phyloP scores from a whole-genome alignment of 2,888 invertebrate species.

The Drosophila meridionalis region DNA sequence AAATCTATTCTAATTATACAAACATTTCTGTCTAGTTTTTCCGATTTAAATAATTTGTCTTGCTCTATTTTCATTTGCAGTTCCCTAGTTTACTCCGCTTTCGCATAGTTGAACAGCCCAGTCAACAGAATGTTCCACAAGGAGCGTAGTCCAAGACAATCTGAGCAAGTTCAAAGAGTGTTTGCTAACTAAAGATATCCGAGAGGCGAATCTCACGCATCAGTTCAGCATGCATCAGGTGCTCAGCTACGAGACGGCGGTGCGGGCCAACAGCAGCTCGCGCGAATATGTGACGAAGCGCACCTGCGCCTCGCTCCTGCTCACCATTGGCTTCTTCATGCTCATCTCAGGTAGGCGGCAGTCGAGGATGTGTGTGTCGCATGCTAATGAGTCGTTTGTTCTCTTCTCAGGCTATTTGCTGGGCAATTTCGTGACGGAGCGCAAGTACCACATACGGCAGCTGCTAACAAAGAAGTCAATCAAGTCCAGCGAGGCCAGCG shows the following conservation, averaged over 20 bases:
- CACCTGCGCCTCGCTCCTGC: slow-evolving; percentile 83
- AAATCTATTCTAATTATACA: slow-evolving; percentile 1
- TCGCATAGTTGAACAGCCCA: not conserved
- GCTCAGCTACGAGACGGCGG: slow-evolving; percentile 85
- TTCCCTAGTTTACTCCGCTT: not conserved
- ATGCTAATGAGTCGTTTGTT: slow-evolving; percentile 64
- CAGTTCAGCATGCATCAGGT: slow-evolving; percentile 83
- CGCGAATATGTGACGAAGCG: slow-evolving; percentile 84
- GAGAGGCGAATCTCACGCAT: not conserved
- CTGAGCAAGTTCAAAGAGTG: slow-evolving; percentile 3
- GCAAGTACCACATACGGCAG: slow-evolving; percentile 82
- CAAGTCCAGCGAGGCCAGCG: slow-evolving; percentile 40
- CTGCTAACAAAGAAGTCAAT: slow-evolving; percentile 73
- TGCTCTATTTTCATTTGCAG: not conserved
- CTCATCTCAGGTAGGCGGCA: slow-evolving; percentile 82
- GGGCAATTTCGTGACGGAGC: slow-evolving; percentile 85
- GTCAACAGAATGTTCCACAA: slow-evolving; percentile 39
- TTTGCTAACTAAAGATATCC: slow-evolving; percentile 10
- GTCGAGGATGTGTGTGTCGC: slow-evolving; percentile 1
- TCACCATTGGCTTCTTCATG: slow-evolving; percentile 84
- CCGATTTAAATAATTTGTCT: not conserved
- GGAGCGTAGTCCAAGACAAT: slow-evolving; percentile 7
- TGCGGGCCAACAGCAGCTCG: slow-evolving; percentile 83
- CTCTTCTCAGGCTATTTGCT: slow-evolving; percentile 82
- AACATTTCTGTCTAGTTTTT: not conserved